These are phyloP conservation scores for Panulirus ornatus DNA, from an alignment of 1,140 invertebrate genomes.

Conservation along the genomic window DNA sequence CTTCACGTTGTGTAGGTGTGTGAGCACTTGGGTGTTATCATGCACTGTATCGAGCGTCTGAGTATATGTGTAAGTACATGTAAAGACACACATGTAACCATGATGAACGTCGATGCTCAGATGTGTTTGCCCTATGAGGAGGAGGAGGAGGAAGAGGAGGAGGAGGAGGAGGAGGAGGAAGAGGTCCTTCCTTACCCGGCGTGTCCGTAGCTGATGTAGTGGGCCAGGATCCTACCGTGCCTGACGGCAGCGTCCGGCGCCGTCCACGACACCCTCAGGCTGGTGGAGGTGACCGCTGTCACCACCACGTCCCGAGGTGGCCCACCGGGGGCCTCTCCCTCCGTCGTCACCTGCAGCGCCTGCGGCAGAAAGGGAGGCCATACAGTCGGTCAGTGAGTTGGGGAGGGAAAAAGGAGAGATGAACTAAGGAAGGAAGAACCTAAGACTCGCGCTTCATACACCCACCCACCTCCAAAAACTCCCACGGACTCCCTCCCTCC, in stretches of 20 bases:
- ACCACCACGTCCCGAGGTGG: constrained; percentile 85
- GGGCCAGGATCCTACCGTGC: constrained; percentile 77
- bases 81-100: too few species aligned
- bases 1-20: too few species aligned
- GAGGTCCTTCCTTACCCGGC: constrained; percentile 34
- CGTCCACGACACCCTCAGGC: constrained; percentile 95
- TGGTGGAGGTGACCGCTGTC: constrained; percentile 89
- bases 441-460: too few species aligned
- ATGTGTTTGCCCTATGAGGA: too few species aligned
- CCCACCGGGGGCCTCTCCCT: constrained; percentile 88
- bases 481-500: too few species aligned
- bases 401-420: too few species aligned
- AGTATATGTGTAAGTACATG: too few species aligned
- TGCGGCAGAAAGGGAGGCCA: neutral
- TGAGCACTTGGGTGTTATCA: too few species aligned
- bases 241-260: constrained; percentile 84
- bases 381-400: too few species aligned
- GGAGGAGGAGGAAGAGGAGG: neutral
- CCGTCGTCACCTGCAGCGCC: constrained; percentile 63
- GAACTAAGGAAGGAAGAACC: neutral
- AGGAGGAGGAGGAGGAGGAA: neutral
- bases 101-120: too few species aligned
- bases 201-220: constrained; percentile 79
- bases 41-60: too few species aligned
- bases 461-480: too few species aligned